phyloP scores from a whole-genome alignment of 1,140 invertebrate species.

The Oreohelix idahoensis region DNA sequence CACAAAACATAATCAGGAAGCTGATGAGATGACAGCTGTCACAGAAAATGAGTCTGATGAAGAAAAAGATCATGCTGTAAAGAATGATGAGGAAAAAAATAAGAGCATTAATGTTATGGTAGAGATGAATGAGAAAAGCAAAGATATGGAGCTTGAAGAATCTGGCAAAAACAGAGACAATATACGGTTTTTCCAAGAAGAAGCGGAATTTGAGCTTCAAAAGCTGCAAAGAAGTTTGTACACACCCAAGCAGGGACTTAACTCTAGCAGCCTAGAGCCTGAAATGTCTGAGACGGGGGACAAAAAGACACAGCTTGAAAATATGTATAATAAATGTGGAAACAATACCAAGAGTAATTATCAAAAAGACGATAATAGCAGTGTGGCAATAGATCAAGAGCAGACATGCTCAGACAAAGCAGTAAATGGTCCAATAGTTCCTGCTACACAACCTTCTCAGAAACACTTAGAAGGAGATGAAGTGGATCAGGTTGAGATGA shows the following conservation, averaged over 20 bases:
- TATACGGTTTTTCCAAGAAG: conserved; percentile 6
- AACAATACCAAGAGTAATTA: neutral
- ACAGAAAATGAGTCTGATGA: neutral
- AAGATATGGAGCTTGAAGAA: conserved; percentile 11
- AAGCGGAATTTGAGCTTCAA: conserved; percentile 29
- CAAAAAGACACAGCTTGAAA: neutral
- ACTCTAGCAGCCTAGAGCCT: neutral
- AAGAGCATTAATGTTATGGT: neutral
- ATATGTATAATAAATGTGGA: neutral
- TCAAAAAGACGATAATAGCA: neutral
- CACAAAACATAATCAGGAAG: neutral
- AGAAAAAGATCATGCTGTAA: neutral
- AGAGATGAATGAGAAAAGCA: conserved; percentile 7
- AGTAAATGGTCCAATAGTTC: neutral
- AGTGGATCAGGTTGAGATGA: conserved; percentile 28
- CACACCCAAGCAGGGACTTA: conserved; percentile 38
- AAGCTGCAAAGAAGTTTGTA: conserved; percentile 45
- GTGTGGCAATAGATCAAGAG: neutral
- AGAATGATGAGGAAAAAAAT: neutral
- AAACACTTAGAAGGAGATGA: neutral
- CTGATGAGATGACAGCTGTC: neutral
- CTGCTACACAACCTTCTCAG: neutral
- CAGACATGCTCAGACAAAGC: neutral
- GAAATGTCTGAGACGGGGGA: no score
- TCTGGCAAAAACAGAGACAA: conserved; percentile 23